Conservation (phyloP, 2,888 invertebrate genomes). For the Cheilosia urbana region DNA sequence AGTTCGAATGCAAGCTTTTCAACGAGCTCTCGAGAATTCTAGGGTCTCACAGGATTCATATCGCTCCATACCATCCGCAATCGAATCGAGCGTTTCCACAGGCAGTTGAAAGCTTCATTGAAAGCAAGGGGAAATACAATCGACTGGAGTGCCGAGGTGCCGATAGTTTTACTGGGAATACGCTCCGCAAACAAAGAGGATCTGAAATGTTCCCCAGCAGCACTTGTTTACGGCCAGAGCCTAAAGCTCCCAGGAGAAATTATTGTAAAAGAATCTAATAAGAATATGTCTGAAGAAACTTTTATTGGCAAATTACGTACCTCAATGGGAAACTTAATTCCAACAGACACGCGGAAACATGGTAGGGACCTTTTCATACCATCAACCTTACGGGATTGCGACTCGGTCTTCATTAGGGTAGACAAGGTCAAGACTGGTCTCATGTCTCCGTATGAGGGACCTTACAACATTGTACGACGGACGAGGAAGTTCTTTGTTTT, state of each 20-base stretch:
- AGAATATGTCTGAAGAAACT: background rate
- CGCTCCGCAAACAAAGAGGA: constrained; percentile 44
- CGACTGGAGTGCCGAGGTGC: constrained; percentile 40
- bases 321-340: constrained; percentile 19
- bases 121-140: constrained; percentile 8
- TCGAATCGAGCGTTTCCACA: constrained; percentile 42
- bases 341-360: constrained; percentile 1
- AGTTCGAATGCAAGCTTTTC: constrained; percentile 58
- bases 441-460: background rate
- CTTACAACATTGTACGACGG: constrained; percentile 9
- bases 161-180: constrained; percentile 51
- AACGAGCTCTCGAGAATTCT: constrained; percentile 10
- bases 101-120: constrained; percentile 39
- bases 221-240: constrained; percentile 14
- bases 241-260: constrained; percentile 22
- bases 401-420: constrained; percentile 9
- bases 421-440: too few species aligned
- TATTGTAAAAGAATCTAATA: background rate
- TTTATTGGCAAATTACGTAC: constrained; percentile 10
- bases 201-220: constrained; percentile 37
- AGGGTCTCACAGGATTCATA: background rate
- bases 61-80: constrained; percentile 29
- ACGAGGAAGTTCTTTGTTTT: constrained; percentile 14
- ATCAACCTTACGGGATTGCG: constrained; percentile 1
- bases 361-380: background rate